Conservation (phyloP, 2,888 invertebrate genomes). For the Agrochola litura region DNA sequence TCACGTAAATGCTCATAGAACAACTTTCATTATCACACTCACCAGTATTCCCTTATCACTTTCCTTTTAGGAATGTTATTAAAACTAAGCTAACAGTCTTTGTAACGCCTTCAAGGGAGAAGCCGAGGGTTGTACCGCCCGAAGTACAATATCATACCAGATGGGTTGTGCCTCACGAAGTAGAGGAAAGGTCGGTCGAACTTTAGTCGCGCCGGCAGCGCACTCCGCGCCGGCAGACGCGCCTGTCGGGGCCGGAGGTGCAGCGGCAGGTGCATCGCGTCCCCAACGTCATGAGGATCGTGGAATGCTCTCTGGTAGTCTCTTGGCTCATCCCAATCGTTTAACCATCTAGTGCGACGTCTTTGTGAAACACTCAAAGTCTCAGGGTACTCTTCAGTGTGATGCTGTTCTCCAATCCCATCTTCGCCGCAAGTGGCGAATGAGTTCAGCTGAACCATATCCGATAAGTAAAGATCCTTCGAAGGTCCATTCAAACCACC, state of each 20-base stretch:
- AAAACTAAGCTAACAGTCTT: conserved; percentile 89
- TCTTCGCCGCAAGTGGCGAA: conserved; percentile 96
- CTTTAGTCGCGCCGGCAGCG: conserved; percentile 93
- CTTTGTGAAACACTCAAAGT: conserved; percentile 86
- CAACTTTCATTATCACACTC: conserved; percentile 85
- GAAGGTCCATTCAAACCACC: conserved; percentile 95
- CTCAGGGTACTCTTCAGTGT: conserved; percentile 95
- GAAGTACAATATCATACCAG: conserved; percentile 97
- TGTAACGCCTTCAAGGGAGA: conserved; percentile 91
- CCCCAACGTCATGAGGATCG: conserved; percentile 91
- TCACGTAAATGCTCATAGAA: conserved; percentile 87
- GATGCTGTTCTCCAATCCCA: conserved; percentile 93
- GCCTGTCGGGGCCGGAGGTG: conserved; percentile 93
- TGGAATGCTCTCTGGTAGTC: conserved; percentile 93
- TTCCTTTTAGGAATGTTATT: conserved; percentile 87
- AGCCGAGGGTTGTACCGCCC: conserved; percentile 96
- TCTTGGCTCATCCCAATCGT: conserved; percentile 89
- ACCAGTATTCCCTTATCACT: conserved; percentile 86
- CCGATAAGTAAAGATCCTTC: conserved; percentile 95
- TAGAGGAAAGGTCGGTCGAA: conserved; percentile 97
- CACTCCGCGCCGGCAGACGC: conserved; percentile 92
- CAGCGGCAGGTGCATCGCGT: conserved; percentile 91
- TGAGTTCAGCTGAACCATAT: conserved; percentile 95
- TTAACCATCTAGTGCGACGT: conserved; percentile 86
- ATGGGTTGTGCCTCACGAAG: conserved; percentile 97